phyloP scores from a whole-genome alignment of 2,113 vertebrate genomes.

The Callopanchax toddi region DNA sequence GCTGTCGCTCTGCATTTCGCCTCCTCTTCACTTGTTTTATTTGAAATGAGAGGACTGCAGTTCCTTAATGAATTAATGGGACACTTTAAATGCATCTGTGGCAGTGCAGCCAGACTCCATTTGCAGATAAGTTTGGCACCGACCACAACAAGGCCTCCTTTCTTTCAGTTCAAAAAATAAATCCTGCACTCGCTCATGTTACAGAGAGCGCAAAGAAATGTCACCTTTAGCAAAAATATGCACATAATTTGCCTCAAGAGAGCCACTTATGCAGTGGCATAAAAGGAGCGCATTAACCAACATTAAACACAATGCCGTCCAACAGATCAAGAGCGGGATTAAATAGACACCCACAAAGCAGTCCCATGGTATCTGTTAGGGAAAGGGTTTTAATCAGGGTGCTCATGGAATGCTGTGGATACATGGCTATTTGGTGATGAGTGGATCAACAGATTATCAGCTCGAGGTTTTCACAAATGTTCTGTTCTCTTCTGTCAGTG shows the following conservation, averaged over 20 bases:
- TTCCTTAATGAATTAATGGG: conserved; percentile 73
- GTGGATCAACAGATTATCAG: conserved; percentile 45
- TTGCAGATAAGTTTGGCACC: conserved; percentile 70
- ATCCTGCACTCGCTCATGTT: conserved; percentile 36
- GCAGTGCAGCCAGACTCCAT: conserved; percentile 63
- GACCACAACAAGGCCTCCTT: conserved; percentile 24
- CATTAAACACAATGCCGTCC: conserved; percentile 70
- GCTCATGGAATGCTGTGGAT: conserved; percentile 59
- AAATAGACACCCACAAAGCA: conserved; percentile 64
- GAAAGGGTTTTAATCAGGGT: conserved; percentile 56
- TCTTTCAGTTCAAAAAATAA: conserved; percentile 37
- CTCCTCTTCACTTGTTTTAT: conserved; percentile 39
- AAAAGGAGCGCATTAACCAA: conserved; percentile 68
- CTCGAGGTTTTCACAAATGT: conserved; percentile 10
- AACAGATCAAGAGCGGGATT: conserved; percentile 75
- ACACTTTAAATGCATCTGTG: conserved; percentile 61
- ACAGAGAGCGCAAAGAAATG: conserved; percentile 56
- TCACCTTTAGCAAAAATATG: conserved; percentile 76
- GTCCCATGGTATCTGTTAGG: conserved; percentile 57
- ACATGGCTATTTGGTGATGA: conserved; percentile 34
- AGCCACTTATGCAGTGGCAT: conserved; percentile 69
- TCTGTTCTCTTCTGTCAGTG: neutral
- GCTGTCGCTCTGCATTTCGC: conserved; percentile 14
- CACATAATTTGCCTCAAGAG: conserved; percentile 74
- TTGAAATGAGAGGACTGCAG: conserved; percentile 55